Base-by-base conservation (phyloP, 2,113 vertebrate species). In the Campylomormyrus numenius region DNA sequence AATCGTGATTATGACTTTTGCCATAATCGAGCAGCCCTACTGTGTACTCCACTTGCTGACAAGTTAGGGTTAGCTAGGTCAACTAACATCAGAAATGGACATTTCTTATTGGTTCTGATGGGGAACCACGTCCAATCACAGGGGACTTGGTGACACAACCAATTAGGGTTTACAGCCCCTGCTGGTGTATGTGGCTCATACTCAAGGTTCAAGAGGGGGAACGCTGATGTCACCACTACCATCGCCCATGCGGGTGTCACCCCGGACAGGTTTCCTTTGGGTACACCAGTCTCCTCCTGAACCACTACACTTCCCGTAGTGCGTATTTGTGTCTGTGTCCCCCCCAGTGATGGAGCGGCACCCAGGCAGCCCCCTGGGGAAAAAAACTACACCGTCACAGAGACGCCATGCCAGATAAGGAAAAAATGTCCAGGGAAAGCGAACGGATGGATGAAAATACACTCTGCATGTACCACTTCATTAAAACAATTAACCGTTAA, bases 111-210 rank as follows among this genome's bases (percentile, higher is more conserved):
- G 58, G 58, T 66, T 27, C 58, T 70, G 89, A 92, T 89, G 89
- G 66, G 87, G 91, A 92, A 90, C 90, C 92, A 88, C 92, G 92
- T 93, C 93, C 92, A 90, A 49, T 53, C 91, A 92, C 91, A 89
- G 90, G 91, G 45, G 92, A 92, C 90, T 92, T 89, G 91, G 92
- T 94, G 39, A 93, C 93, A 94, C 92, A 95, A 94, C 92, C 93
- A 90, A 88, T 92, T 89, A 48, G 89, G 1, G 90, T 91, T 94
- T 94, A 91, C 93, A 94, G 94, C 94, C 94, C 91, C 90, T 50
- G 85, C 89, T 91, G 85, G 92, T 93, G 91, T 93, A 93, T 93
- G 92, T 91, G 92, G 93, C 90, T 93, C 92, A 62, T 27, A 92
- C 89, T 53, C 88, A 92, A 92, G 92, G 93, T 84, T 90, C 92